Evolutionary conservation across 2,113 vertebrate species (phyloP).

Genomic region (Syngnathus scovelli): DNA sequence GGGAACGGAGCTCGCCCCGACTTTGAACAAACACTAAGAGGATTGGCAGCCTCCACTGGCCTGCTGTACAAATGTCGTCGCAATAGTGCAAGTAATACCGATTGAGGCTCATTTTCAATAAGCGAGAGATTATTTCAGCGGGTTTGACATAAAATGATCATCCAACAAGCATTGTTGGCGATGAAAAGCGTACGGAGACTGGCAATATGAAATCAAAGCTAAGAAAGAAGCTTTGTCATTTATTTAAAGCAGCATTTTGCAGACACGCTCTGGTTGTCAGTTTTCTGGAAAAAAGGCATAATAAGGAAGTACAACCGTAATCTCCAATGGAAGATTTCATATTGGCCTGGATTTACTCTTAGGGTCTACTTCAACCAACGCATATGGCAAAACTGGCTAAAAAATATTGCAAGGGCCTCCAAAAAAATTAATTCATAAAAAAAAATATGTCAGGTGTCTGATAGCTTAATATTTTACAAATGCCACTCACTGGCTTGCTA

Average conservation of each 20-base stretch:
- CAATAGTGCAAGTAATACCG: background rate
- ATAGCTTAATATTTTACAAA: slow-evolving; percentile 17
- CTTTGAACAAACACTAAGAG: slow-evolving; percentile 16
- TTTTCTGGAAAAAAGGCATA: background rate
- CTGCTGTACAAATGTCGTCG: slow-evolving; percentile 4
- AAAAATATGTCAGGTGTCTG: background rate
- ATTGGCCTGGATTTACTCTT: background rate
- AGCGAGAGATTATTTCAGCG: slow-evolving; percentile 1
- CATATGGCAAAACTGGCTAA: too few relatives aligned
- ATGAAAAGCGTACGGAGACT: background rate
- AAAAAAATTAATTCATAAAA: background rate
- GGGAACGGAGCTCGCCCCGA: background rate
- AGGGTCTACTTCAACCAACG: too few relatives aligned
- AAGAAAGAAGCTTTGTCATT: slow-evolving; percentile 4
- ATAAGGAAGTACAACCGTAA: background rate
- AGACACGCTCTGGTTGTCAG: background rate
- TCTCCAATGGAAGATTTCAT: background rate
- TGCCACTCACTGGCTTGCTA: slow-evolving; percentile 15
- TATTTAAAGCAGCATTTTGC: slow-evolving; percentile 1
- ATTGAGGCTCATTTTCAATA: slow-evolving; percentile 8
- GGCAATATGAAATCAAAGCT: background rate
- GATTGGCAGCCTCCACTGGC: slow-evolving; percentile 19
- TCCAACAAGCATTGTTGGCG: background rate
- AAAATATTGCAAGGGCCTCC: background rate
- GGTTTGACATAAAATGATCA: slow-evolving; percentile 5